Evolutionary conservation across 2,888 invertebrate genomes (phyloP).

Genomic region (Teleogryllus oceanicus): DNA sequence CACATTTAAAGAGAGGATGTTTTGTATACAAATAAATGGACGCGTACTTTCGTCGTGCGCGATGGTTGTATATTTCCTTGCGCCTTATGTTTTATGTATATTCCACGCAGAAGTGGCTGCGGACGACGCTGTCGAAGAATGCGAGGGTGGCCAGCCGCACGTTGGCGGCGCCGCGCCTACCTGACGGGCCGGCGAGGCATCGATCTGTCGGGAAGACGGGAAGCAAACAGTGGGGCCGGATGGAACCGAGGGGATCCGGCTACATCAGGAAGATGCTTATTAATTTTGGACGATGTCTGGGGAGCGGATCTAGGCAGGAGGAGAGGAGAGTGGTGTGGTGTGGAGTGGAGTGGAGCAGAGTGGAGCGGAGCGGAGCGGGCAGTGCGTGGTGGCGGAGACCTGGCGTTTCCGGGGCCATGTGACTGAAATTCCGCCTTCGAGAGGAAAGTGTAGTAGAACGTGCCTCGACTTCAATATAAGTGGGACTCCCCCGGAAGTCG

Average conservation of each 20-base stretch:
- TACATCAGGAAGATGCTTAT: neutral
- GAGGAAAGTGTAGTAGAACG: neutral
- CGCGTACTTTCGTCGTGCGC: no score
- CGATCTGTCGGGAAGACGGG: neutral
- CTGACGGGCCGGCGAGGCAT: neutral
- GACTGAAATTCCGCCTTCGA: neutral
- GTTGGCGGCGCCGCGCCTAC: neutral
- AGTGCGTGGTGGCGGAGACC: neutral
- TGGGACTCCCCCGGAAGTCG: no score
- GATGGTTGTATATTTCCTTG: no score
- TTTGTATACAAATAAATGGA: no score
- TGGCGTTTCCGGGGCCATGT: neutral
- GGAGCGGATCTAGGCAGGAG: neutral
- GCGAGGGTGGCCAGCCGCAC: neutral
- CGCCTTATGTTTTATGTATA: neutral
- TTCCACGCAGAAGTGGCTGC: neutral
- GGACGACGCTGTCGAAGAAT: neutral
- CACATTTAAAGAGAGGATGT: no score
- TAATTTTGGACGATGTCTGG: constrained; percentile 18
- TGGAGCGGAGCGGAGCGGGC: neutral
- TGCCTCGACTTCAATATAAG: neutral
- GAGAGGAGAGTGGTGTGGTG: neutral
- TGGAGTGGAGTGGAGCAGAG: neutral
- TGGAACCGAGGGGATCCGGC: constrained; percentile 4
- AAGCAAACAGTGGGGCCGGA: constrained; percentile 9